A percentile compares a stretch with the other conserved stretches of the same genome.
Evolutionary conservation across 2,113 vertebrate genomes (phyloP).

Genomic region (Opisthocomus hoazin): DNA sequence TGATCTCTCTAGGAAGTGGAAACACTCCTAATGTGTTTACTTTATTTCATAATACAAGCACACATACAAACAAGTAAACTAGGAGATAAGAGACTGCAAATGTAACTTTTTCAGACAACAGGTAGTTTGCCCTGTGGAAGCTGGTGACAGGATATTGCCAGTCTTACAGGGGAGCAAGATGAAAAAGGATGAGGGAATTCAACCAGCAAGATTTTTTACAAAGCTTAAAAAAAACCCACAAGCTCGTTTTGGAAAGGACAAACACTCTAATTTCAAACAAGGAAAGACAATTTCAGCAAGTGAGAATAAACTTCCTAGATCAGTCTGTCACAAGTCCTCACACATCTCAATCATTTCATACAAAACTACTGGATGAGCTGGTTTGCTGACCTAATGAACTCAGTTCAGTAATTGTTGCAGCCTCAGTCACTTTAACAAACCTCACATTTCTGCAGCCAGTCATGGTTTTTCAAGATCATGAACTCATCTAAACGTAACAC

Average conservation of each 20-base stretch:
- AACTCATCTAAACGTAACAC: neutral
- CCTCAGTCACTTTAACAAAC: neutral
- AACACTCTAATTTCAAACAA: neutral
- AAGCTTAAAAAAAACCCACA: neutral
- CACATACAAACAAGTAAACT: neutral
- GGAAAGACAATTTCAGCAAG: neutral
- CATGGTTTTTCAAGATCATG: neutral
- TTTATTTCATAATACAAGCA: neutral
- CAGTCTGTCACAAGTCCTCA: neutral
- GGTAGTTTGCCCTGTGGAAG: neutral
- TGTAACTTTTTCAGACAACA: neutral
- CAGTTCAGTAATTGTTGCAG: neutral
- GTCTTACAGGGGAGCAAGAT: neutral
- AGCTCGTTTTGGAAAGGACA: neutral
- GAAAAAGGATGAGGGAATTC: neutral
- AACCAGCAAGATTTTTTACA: neutral
- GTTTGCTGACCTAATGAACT: neutral
- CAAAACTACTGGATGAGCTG: neutral
- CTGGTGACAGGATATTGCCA: neutral
- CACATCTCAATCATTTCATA: neutral
- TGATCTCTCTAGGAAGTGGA: neutral
- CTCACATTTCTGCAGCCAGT: neutral
- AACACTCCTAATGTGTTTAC: neutral
- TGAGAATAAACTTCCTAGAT: neutral
- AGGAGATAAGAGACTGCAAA: neutral